Evolutionary conservation across 2,113 vertebrate genomes (phyloP).

Genomic region (Promerops cafer): DNA sequence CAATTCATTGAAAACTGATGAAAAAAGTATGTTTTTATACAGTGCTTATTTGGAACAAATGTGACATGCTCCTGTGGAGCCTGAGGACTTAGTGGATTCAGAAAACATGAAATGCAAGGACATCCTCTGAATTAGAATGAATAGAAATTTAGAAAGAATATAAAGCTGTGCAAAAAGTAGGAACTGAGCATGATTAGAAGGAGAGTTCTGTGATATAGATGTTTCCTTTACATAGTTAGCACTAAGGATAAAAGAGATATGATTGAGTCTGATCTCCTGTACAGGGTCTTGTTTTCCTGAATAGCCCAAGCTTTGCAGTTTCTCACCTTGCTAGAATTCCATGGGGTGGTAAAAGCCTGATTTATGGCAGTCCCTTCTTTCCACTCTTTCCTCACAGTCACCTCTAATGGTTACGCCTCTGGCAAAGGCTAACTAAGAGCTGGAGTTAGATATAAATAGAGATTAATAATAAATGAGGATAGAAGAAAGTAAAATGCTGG

Average conservation of each 20-base stretch:
- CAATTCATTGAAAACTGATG: neutral
- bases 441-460: constrained; percentile 64
- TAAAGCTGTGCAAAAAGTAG: neutral
- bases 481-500: constrained; percentile 15
- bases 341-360: neutral
- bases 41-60: neutral
- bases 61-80: neutral
- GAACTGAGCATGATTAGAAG: neutral
- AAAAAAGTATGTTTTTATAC: neutral
- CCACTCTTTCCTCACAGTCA: neutral
- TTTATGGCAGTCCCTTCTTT: neutral
- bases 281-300: neutral
- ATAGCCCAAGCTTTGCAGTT: neutral
- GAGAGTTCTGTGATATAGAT: neutral
- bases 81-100: neutral
- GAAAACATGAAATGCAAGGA: neutral
- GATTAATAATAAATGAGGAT: constrained; percentile 66
- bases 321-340: neutral
- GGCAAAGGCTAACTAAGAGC: constrained; percentile 28
- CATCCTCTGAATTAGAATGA: neutral
- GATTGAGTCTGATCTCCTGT: neutral
- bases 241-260: neutral
- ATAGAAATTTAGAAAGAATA: neutral
- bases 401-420: constrained; percentile 40
- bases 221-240: neutral